phyloP scores from a whole-genome alignment of 2,113 vertebrate species.

The Crypturellus undulatus region DNA sequence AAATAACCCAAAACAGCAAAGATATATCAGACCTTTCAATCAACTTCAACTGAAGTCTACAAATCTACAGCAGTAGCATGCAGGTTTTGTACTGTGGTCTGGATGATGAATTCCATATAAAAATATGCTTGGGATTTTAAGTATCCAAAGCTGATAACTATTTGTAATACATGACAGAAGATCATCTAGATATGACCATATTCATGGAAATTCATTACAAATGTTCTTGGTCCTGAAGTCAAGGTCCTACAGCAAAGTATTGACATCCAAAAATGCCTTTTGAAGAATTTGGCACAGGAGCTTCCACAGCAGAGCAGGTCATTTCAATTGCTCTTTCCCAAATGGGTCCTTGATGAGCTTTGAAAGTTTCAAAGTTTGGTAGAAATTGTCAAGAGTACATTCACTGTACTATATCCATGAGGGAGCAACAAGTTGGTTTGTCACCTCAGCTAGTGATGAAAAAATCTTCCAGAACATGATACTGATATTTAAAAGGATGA shows the following conservation, averaged over 20 bases:
- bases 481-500: background rate
- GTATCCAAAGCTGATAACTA: background rate
- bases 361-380: background rate
- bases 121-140: background rate
- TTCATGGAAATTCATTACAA: background rate
- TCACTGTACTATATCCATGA: accelerated
- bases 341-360: background rate
- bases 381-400: background rate
- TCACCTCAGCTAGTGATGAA: background rate
- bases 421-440: background rate
- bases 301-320: background rate
- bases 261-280: background rate
- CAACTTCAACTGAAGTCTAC: background rate
- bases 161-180: background rate
- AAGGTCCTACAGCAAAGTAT: background rate
- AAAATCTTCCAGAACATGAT: background rate
- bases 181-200: background rate
- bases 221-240: background rate
- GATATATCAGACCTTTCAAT: background rate
- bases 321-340: background rate
- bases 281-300: background rate
- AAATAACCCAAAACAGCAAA: background rate
- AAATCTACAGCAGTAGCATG: background rate
- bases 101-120: background rate
- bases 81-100: background rate